These are phyloP conservation scores for Strigamia crassipes DNA, from an alignment of 2,888 invertebrate genomes.

Conservation along the genomic window DNA sequence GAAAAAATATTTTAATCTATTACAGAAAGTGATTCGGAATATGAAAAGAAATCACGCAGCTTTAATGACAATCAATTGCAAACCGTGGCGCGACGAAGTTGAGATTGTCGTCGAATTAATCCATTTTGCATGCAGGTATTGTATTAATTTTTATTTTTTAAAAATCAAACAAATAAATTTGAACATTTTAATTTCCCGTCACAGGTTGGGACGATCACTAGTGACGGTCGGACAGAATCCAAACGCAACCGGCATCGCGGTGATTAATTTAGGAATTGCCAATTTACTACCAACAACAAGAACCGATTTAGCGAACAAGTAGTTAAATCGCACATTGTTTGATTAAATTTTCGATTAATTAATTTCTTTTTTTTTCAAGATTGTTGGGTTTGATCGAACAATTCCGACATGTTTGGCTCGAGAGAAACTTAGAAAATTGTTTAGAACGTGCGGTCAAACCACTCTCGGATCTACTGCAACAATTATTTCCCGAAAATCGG, in stretches of 20 bases:
- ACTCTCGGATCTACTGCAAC: not conserved
- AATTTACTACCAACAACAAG: conserved; percentile 29
- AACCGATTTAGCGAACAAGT: conserved; percentile 43
- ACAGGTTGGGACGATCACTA: conserved; percentile 29
- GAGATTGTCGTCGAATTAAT: not conserved
- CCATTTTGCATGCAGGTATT: conserved; percentile 41
- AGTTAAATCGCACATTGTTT: not conserved
- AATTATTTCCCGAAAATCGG: conserved; percentile 11
- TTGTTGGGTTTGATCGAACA: conserved; percentile 22
- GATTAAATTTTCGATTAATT: not conserved
- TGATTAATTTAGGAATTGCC: conserved; percentile 39
- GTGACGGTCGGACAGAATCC: conserved; percentile 32
- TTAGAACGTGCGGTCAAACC: not conserved
- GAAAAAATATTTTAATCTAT: not conserved
- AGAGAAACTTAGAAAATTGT: not conserved
- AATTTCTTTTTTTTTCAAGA: not conserved
- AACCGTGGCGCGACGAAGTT: not conserved
- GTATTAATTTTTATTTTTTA: no score
- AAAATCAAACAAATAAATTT: no score
- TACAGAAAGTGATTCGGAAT: conserved; percentile 17
- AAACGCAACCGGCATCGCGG: not conserved
- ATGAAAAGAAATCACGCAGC: not conserved
- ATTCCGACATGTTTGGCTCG: not conserved
- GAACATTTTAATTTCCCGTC: not conserved
- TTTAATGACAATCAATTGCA: not conserved